Base-by-base conservation (phyloP, 2,888 invertebrate genomes). In the Acleris sparsana region DNA sequence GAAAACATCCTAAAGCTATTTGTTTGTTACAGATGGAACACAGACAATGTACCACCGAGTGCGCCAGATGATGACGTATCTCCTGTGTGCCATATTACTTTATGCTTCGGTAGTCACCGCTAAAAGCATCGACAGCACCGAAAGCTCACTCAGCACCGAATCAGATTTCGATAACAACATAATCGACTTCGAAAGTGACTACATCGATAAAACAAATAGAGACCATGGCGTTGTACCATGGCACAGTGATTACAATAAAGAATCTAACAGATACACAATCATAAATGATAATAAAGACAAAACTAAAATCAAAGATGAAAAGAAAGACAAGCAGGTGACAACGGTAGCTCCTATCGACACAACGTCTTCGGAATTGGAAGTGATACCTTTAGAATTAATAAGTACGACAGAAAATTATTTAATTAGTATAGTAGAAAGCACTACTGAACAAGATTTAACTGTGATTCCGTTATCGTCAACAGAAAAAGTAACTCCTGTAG, bases 151-250 rank as follows among this genome's bases (percentile, higher is more conserved):
- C 5, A 70, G 71, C 9, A 75, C 75, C 44, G 72, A 73, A 43
- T 68, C 73, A 58, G 83, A 87, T 43, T 71, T 81, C 22, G 88
- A 91, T 53, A 90, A 89, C 51, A 89, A 86, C 59, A 87, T 92
- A 39, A 87, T 92, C 63, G 91, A 92, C 65, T 90, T 92, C 16
- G 91, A 91, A 49, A 88, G 89, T 69, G 87, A 88, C 63, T 88
- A 84, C 64, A 79, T 86, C 2, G 73, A 87, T 1, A 90, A 87
- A 70, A 86, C 85, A 53, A 83, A 87, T 55, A 87, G 85, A 48
- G 87, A 87, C 56, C 86, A 87, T 74, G 87, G 82, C 43, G 75
- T 72, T 33, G 71, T 80, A 1, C 84, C 87, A 0, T 88, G 88
- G 88, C 74, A 81, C 51, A 80, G 86, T 55, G 72, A 74, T 53